phyloP scores from a whole-genome alignment of 1,140 invertebrate genomes.

The Tribolium castaneum region DNA sequence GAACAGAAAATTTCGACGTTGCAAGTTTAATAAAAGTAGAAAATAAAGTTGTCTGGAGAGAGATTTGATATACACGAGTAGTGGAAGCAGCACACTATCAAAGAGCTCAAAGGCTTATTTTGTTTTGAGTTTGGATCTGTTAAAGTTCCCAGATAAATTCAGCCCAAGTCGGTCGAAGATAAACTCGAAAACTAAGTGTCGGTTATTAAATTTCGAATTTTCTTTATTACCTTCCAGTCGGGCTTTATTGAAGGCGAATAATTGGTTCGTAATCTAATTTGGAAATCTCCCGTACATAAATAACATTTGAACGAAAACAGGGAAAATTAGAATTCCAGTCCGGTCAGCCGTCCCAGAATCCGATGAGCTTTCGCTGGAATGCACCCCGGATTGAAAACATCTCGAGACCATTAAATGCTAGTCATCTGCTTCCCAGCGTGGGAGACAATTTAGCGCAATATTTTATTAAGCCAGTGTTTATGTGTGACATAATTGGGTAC shows the following conservation, averaged over 20 bases:
- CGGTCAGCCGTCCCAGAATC: background rate
- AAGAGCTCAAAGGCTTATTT: background rate
- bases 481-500: constrained; percentile 23
- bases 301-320: background rate
- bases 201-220: background rate
- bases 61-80: background rate
- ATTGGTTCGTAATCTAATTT: background rate
- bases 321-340: constrained; percentile 7
- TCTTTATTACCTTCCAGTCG: no score
- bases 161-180: background rate
- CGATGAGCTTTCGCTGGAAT: constrained; percentile 19
- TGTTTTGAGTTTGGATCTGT: background rate
- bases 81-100: background rate
- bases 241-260: no score
- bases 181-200: background rate
- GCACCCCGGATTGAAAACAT: constrained; percentile 1
- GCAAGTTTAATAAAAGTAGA: background rate
- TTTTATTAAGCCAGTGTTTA: constrained; percentile 30
- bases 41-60: background rate
- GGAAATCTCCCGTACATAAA: background rate
- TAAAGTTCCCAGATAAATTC: background rate
- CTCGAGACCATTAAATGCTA: background rate
- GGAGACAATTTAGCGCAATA: constrained; percentile 16
- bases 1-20: no score
- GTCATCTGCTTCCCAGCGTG: constrained; percentile 20